Evolutionary conservation across 2,888 invertebrate genomes (phyloP).

Genomic region (Drosophila meridionalis): DNA sequence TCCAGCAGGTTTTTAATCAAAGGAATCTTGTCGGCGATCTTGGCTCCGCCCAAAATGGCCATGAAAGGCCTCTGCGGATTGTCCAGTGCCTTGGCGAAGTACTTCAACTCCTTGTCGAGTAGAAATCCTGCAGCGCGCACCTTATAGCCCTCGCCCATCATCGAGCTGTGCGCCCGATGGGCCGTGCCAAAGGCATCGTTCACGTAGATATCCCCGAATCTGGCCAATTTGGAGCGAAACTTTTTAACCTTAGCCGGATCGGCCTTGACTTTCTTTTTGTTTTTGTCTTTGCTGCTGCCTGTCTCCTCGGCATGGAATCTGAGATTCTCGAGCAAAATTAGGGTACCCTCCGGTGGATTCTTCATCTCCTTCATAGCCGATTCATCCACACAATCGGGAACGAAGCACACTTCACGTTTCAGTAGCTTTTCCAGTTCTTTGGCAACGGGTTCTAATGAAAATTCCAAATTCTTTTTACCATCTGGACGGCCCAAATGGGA

Average conservation of each 20-base stretch:
- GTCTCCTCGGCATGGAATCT: conserved; percentile 99
- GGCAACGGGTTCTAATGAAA: conserved; percentile 96
- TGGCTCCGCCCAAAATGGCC: conserved; percentile 99
- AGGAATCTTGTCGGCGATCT: conserved; percentile 99
- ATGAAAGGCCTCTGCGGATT: conserved; percentile 98
- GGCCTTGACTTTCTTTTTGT: conserved; percentile 96
- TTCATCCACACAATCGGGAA: conserved; percentile 96
- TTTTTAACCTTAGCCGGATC: conserved; percentile 90
- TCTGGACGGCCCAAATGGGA: conserved; percentile 99
- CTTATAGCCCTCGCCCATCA: conserved; percentile 98
- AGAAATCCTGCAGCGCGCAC: conserved; percentile 97
- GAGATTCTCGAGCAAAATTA: conserved; percentile 97
- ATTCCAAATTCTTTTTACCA: conserved; percentile 93
- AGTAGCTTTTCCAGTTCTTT: conserved; percentile 94
- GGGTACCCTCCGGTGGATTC: conserved; percentile 92
- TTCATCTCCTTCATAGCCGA: conserved; percentile 95
- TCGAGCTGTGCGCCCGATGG: conserved; percentile 93
- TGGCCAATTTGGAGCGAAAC: conserved; percentile 95
- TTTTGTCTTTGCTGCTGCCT: conserved; percentile 96
- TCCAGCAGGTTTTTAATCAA: conserved; percentile 98
- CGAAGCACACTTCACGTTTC: conserved; percentile 89
- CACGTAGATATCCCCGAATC: conserved; percentile 97
- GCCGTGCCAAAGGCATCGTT: conserved; percentile 99
- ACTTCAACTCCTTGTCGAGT: conserved; percentile 97
- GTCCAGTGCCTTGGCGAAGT: conserved; percentile 98